A percentile compares a stretch with the other conserved stretches of the same genome.
Conservation (phyloP, 2,797 vertebrate species). For the Gorsachius magnificus region DNA sequence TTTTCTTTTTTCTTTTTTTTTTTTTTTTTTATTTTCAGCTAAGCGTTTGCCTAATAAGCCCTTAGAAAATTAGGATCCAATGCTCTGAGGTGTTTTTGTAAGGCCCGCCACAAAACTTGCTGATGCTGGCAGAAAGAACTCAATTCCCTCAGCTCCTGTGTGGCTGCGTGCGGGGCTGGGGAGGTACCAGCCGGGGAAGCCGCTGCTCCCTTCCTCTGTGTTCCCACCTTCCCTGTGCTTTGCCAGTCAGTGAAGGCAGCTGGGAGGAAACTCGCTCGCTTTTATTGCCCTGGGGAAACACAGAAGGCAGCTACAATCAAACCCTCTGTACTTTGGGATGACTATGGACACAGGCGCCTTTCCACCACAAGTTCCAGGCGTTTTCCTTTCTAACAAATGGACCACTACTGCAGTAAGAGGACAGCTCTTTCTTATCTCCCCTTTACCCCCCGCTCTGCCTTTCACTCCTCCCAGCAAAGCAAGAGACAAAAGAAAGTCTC, state of each 20-base stretch:
- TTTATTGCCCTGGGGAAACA: background rate
- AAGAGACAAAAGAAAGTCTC: background rate
- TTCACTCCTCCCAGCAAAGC: background rate
- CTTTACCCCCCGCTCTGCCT: fast-evolving
- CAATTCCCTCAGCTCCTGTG: background rate
- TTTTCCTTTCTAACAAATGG: background rate
- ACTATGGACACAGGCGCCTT: background rate
- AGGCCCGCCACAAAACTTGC: background rate
- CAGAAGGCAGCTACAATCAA: background rate
- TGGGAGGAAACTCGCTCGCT: background rate
- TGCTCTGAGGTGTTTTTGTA: background rate
- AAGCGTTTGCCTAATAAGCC: background rate
- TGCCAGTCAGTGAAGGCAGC: background rate
- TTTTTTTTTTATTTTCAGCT: background rate
- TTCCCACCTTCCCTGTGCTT: background rate
- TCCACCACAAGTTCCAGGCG: background rate
- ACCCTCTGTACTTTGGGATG: background rate
- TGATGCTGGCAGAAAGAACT: background rate
- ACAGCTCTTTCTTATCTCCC: background rate
- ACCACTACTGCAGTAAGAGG: background rate
- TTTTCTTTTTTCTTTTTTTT: background rate
- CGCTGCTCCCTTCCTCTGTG: fast-evolving
- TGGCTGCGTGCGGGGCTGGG: fast-evolving
- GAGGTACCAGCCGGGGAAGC: background rate
- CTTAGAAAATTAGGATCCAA: background rate